Conservation (phyloP, 35 echinoderm and acorn worm species). For the Apostichopus parvimensis region DNA sequence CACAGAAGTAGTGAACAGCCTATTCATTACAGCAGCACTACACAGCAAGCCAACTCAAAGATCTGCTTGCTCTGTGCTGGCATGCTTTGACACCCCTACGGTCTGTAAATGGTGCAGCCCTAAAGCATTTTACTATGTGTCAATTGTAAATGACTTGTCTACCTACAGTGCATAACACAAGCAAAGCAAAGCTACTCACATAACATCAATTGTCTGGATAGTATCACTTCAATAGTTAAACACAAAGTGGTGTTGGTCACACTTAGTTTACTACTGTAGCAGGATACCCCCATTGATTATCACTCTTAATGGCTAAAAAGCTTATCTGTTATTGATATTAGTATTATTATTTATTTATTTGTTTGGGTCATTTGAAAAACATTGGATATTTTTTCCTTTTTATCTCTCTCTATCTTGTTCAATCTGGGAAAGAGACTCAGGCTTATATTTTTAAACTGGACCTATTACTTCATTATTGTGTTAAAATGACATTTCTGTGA, state of each 20-base stretch:
- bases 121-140: constrained; percentile 46
- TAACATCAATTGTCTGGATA: constrained; percentile 28
- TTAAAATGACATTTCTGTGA: constrained; percentile 45
- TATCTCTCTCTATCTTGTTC: no score
- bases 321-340: no score
- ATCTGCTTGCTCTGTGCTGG: not conserved
- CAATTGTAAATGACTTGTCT: constrained; percentile 51
- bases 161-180: constrained; percentile 47
- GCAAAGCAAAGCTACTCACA: not conserved
- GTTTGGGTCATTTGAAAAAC: not conserved
- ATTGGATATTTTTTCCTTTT: no score
- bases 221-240: constrained; percentile 39
- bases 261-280: constrained; percentile 41
- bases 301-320: not conserved
- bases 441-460: not conserved
- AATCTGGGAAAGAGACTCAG: no score
- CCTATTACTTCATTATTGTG: constrained; percentile 31
- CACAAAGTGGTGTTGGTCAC: constrained; percentile 50
- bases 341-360: not conserved
- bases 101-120: constrained; percentile 50
- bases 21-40: not conserved
- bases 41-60: no score
- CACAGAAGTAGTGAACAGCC: not conserved
- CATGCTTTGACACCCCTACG: constrained; percentile 23
- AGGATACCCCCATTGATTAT: not conserved